Base-by-base conservation (phyloP, 2,797 vertebrate genomes). In the Pipistrellus nathusii region DNA sequence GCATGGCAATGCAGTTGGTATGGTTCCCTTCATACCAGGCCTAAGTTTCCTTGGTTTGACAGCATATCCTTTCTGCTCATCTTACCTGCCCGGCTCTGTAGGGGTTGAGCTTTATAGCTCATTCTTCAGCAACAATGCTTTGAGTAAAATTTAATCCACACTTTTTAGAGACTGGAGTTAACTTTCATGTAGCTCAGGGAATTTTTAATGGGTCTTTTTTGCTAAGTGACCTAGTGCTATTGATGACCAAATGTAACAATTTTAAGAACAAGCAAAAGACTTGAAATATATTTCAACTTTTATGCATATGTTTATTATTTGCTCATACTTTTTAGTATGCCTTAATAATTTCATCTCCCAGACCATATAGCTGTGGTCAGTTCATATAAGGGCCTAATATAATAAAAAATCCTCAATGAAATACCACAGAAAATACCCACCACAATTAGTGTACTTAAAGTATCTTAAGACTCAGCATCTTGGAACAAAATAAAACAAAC, bases 101-200 rank as follows among this genome's bases (percentile, higher is more conserved):
- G 25, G 32, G 23, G 38, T 51, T 57, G 75, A 38, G 51, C n/a
- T 44, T 15, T 21, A 25, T 20, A 80, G 72, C n/a, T 35, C 8
- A 21, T 59, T 38, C 18, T 25, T 85, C 83, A 57, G 71, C 53
- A 32, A 75, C 18, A 88, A 51, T 62, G 27, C 76, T 94, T 77
- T 76, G 12, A 85, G 59, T 78, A 81, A 92, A 92, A 75, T 76
- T 46, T 69, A 85, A 94, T 32, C 55, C 21, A 55, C 12, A 48
- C 68, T 32, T 75, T 59, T 83, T 88, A 92, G 78, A 94, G 53
- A 64, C 5, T 68, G 88, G 68, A 55, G 44, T 71, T 93, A 85
- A 75, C 55, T 97, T 89, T 78, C 18, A 64, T 68, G 53, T n/a
- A 89, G 9, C 48, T 57, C 15, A 76, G n/a, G 35, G 38, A 84